Percentiles rank a stretch among this genome's conserved stretches.
These are phyloP conservation scores for Drosophila rhopaloa DNA, from an alignment of 1,140 invertebrate species.

Conservation along the genomic window DNA sequence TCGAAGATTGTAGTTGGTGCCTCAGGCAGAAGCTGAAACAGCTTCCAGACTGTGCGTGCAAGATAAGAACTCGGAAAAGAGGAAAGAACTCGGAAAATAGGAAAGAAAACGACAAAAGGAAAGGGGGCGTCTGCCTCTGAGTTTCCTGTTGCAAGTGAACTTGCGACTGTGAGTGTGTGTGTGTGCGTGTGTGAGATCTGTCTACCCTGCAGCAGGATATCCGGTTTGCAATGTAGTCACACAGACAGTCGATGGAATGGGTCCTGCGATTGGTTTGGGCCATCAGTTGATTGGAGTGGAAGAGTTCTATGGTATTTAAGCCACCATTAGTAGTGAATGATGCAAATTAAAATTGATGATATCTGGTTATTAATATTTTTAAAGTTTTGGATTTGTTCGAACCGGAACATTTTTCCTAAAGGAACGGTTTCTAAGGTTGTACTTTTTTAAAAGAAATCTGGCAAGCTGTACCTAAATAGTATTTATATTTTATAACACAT, in stretches of 20 bases:
- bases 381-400: too few relatives aligned
- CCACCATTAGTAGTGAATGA: background rate
- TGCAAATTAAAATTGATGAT: slow-evolving; percentile 1
- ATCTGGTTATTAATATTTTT: too few relatives aligned
- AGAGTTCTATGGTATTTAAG: slow-evolving; percentile 9
- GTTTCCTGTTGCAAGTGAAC: slow-evolving; percentile 47
- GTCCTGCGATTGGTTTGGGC: slow-evolving; percentile 4
- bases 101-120: slow-evolving; percentile 13
- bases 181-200: slow-evolving; percentile 24
- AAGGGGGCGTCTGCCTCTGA: slow-evolving; percentile 14
- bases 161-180: background rate
- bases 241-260: slow-evolving; percentile 44
- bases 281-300: slow-evolving; percentile 2
- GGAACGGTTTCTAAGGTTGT: too few relatives aligned
- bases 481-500: too few relatives aligned
- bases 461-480: too few relatives aligned
- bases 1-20: slow-evolving; percentile 14
- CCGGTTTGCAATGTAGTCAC: slow-evolving; percentile 63
- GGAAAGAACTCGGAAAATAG: slow-evolving; percentile 1
- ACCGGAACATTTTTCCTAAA: too few relatives aligned
- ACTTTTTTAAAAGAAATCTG: too few relatives aligned
- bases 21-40: slow-evolving; percentile 19
- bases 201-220: slow-evolving; percentile 77
- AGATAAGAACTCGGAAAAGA: slow-evolving; percentile 55
- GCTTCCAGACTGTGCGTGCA: slow-evolving; percentile 60